Conservation (phyloP, 2,888 invertebrate species). For the Dryobota labecula region DNA sequence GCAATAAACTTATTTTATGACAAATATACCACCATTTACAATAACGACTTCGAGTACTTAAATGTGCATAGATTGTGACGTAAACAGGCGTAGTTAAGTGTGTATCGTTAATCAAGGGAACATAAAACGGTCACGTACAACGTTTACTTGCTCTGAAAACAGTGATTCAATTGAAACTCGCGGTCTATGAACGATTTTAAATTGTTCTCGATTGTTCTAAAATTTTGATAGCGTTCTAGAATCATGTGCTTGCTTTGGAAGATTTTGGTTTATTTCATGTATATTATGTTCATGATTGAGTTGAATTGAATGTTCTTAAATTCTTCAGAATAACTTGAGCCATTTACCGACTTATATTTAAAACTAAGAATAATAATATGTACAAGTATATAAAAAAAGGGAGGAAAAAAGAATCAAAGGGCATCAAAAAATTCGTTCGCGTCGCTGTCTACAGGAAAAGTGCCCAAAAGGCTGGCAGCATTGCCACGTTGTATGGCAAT, state of each 20-base stretch:
- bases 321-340: too few species aligned
- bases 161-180: slow-evolving; percentile 39
- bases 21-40: slow-evolving; percentile 66
- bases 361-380: too few species aligned
- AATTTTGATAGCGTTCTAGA: slow-evolving; percentile 11
- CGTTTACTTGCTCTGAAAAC: slow-evolving; percentile 46
- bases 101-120: slow-evolving; percentile 56
- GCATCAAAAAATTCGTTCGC: too few species aligned
- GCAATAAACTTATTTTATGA: slow-evolving; percentile 71
- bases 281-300: background rate
- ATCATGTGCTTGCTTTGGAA: background rate
- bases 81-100: slow-evolving; percentile 54
- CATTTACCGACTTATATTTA: too few species aligned
- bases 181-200: slow-evolving; percentile 33
- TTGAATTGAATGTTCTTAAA: too few species aligned
- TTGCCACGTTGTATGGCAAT: too few species aligned
- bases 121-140: slow-evolving; percentile 51
- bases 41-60: slow-evolving; percentile 59
- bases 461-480: too few species aligned
- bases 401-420: too few species aligned
- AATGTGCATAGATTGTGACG: slow-evolving; percentile 60
- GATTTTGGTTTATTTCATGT: background rate
- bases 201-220: slow-evolving; percentile 32
- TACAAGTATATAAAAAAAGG: too few species aligned
- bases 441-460: too few species aligned